Evolutionary conservation across 1,140 invertebrate species (phyloP).

Genomic region (Lasaia peninsularis): DNA sequence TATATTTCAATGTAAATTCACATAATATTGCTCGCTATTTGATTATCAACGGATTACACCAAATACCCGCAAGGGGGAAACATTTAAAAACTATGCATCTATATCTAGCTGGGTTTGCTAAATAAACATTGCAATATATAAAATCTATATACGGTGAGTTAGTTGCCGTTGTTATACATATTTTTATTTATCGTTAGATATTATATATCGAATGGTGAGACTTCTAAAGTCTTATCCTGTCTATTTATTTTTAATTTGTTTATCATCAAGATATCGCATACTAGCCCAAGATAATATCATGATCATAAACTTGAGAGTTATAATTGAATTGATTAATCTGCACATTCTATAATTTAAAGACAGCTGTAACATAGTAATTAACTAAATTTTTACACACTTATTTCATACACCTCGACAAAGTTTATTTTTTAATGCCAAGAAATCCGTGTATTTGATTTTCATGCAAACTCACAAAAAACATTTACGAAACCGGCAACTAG

Average conservation of each 20-base stretch:
- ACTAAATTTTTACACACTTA: too few relatives aligned
- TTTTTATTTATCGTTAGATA: neutral
- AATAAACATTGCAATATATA: slow-evolving; percentile 1
- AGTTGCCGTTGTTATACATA: neutral
- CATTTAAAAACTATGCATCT: neutral
- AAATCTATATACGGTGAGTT: neutral
- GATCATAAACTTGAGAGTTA: too few relatives aligned
- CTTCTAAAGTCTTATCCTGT: too few relatives aligned
- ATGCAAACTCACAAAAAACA: neutral
- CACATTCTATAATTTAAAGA: too few relatives aligned
- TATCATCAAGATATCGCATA: too few relatives aligned
- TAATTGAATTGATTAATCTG: too few relatives aligned
- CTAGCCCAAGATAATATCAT: too few relatives aligned
- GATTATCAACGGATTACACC: neutral
- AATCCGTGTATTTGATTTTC: neutral
- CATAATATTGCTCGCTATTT: neutral
- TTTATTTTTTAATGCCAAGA: too few relatives aligned
- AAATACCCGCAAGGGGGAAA: neutral
- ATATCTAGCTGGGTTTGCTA: slow-evolving; percentile 7
- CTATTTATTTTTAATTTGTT: too few relatives aligned
- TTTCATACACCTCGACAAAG: neutral
- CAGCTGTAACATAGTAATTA: too few relatives aligned
- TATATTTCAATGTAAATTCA: slow-evolving; percentile 6
- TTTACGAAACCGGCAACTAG: neutral
- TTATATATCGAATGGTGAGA: too few relatives aligned